Evolutionary conservation across 2,113 vertebrate genomes (phyloP), one percentile per base, ranked within the genome.

Genomic region (Orcinus orca): DNA sequence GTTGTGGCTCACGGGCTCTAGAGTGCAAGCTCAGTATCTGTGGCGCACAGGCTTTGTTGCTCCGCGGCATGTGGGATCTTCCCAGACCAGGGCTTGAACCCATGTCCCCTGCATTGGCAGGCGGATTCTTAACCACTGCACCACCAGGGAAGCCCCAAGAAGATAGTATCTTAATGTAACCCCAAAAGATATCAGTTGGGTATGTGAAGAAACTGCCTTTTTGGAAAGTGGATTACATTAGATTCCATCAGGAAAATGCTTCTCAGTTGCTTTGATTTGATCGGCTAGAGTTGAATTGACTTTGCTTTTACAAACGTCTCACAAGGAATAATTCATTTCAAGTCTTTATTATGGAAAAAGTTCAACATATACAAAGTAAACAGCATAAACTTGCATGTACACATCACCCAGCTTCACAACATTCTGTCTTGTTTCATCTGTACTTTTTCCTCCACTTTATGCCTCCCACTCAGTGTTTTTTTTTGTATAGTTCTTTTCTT

Each of bases 121-220:
- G 50, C 4, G 1, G 50, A 53, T 53, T 53, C 50, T 53, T 53
- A 53, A 53, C 50, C 50, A 53, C 50, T 53, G 50, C 50, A 53
- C 50, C 50, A 53, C 50, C 50, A 53, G 50, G 50, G 50, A 53
- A 53, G 14, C 50, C 50, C 15, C 50, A 68, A 67, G 58, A 91
- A 62, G 14, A 83, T 50, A 50, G 23, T 67, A 65, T 81, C 53
- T 81, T 44, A 74, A 90, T 74, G 11, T 88, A 62, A 31, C 11
- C 8, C 5, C 3, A 58, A 86, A 44, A 85, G 10, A 21, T 26
- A 29, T 47, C 38, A 33, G 6, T 76, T 55, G n/a, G 4, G 12
- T 93, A 31, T 70, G 62, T 90, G 67, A 86, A 77, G 58, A 96
- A 86, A 53, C 25, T 93, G 3, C 41, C 67, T 83, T 93, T 95